Evolutionary conservation across 1,140 invertebrate genomes (phyloP), one percentile per base, ranked within the genome.

Genomic region (Pentalonia nigronervosa): DNA sequence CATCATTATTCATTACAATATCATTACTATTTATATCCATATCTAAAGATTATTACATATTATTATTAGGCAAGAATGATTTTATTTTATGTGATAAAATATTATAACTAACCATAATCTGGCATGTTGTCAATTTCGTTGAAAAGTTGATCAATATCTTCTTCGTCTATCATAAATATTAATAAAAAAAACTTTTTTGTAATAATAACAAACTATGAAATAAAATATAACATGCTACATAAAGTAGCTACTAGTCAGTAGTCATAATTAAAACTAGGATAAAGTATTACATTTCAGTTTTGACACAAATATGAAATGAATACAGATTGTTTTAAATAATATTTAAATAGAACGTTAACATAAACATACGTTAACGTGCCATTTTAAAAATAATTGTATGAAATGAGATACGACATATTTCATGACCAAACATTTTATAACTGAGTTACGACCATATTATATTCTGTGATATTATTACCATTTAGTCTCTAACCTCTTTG

Each of bases 391-490:
- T 30, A 34, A 76, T n/a, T 11, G 0, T 34, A 76, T 76, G 60
- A 76, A 76, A 76, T 76, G 9, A 76, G 60, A 76, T 76, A n/a
- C 30, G 60, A 76, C 60, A 76, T 76, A 76, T 76, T 76, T 76
- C 30, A 76, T 76, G 60, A n/a, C 30, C 30, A 60, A n/a, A 76
- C n/a, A 9, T 30, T n/a, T 76, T 4, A 76, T 76, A 76, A 76
- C 7, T 76, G 30, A 76, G 60, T 76, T 76, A 76, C 60, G 30
- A n/a, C 7, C 60, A 30, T 67, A 11, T 67, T n/a, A n/a, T n/a
- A n/a, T n/a, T n/a, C n/a, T n/a, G n/a, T n/a, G n/a, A n/a, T n/a
- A n/a, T n/a, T n/a, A n/a, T n/a, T 67, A 67, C 8, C 47, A 48
- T 48, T 14, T 48, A 48, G 47, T 48, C 47, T 48, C 47, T 48